These are phyloP conservation scores for Parnassius glacialis DNA, from an alignment of 2,888 invertebrate genomes.

Conservation along the genomic window DNA sequence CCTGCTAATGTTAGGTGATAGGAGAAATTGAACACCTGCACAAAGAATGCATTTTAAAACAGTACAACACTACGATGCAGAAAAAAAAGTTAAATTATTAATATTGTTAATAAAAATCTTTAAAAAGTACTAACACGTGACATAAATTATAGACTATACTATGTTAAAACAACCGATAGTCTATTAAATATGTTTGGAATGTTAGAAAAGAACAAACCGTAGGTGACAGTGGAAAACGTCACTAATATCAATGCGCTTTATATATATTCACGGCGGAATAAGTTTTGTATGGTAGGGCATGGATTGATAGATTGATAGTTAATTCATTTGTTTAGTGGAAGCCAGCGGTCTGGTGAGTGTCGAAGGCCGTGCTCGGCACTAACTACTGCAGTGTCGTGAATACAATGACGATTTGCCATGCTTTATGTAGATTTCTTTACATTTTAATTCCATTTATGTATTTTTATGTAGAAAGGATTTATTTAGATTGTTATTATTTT, in stretches of 20 bases:
- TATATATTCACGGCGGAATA: slow-evolving; percentile 22
- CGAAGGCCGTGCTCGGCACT: slow-evolving; percentile 53
- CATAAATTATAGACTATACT: slow-evolving; percentile 52
- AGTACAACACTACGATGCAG: slow-evolving; percentile 77
- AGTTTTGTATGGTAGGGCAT: slow-evolving; percentile 38
- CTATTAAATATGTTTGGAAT: slow-evolving; percentile 47
- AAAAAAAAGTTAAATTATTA: slow-evolving; percentile 60
- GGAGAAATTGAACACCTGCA: slow-evolving; percentile 79
- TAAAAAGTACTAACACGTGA: slow-evolving; percentile 38
- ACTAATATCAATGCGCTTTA: slow-evolving; percentile 51
- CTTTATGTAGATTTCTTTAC: slow-evolving; percentile 10
- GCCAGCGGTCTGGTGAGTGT: slow-evolving; percentile 65
- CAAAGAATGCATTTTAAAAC: slow-evolving; percentile 78
- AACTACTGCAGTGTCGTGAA: slow-evolving; percentile 52
- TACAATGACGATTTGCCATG: slow-evolving; percentile 2
- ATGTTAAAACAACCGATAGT: slow-evolving; percentile 39
- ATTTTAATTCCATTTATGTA: too few species aligned
- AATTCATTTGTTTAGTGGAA: slow-evolving; percentile 73
- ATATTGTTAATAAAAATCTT: slow-evolving; percentile 66
- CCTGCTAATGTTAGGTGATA: slow-evolving; percentile 79
- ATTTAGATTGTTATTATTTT: neutral
- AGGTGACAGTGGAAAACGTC: slow-evolving; percentile 66
- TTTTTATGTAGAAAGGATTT: too few species aligned
- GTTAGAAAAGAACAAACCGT: slow-evolving; percentile 52
- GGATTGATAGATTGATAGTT: slow-evolving; percentile 62